phyloP scores from a whole-genome alignment of 2,113 vertebrate genomes.

The Hemiscyllium ocellatum region DNA sequence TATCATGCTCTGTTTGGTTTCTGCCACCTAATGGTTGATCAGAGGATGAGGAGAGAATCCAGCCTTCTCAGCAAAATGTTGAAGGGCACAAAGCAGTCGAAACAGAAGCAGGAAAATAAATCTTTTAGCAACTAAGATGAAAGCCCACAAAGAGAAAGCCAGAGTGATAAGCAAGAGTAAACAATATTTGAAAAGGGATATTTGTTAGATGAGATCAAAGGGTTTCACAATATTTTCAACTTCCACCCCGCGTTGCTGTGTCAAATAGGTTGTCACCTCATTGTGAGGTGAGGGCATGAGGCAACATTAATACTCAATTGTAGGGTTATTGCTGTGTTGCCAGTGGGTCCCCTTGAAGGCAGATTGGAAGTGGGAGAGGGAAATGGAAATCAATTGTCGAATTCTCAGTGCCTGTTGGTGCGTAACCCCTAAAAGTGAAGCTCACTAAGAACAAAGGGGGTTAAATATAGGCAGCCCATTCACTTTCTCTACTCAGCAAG shows the following conservation, averaged over 20 bases:
- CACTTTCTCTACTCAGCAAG: not conserved
- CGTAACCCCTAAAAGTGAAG: not conserved
- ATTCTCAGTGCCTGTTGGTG: not conserved
- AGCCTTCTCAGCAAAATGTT: not conserved
- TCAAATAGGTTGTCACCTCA: not conserved
- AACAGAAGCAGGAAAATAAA: not conserved
- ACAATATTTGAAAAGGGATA: not conserved
- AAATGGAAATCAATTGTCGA: not conserved
- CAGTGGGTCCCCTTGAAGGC: not conserved
- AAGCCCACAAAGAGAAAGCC: not conserved
- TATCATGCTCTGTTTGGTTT: not conserved
- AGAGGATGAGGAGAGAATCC: not conserved
- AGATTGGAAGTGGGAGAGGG: not conserved
- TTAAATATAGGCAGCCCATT: not conserved
- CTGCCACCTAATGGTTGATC: constrained; percentile 9
- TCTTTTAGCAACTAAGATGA: no score
- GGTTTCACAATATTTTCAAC: not conserved
- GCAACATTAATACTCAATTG: not conserved
- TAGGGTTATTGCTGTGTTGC: not conserved
- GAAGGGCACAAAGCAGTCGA: not conserved
- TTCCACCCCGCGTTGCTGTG: not conserved
- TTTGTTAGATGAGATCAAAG: not conserved
- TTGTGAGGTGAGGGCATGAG: not conserved
- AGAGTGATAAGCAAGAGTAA: not conserved
- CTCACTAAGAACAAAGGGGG: not conserved